Evolutionary conservation across 1,140 invertebrate genomes (phyloP), one percentile per base, ranked within the genome.

Genomic region (Drosophila mayri): DNA sequence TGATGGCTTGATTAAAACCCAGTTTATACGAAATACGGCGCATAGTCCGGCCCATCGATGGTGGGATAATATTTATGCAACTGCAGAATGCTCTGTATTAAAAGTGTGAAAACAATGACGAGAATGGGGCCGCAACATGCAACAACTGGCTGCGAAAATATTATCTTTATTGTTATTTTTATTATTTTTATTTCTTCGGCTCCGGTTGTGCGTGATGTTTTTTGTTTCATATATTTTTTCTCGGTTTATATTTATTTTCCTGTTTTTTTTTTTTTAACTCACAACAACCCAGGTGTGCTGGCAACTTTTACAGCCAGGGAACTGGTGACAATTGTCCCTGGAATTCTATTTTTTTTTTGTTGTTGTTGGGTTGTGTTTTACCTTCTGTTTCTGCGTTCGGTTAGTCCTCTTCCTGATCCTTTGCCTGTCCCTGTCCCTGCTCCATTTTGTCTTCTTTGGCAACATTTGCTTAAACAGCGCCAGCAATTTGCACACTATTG

Each of bases 401-500:
- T 62, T 65, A 64, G 38, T 66, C 43, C 65, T 54, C 20, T 54
- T 55, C 50, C 50, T 37, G 35, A 11, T 54, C 32, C 52, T 11
- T 22, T 41, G 57, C 65, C 47, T n/a, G 52, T 68, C 65, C 61
- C 62, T 37, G 25, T 25, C 25, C 25, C 25, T 25, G 25, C 79
- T 47, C 58, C 44, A 32, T 57, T 38, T 11, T 67, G 76, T 66
- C 68, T 66, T 74, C 68, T 68, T 67, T 66, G 54, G 62, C 72
- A 84, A 80, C 76, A 88, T 88, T 87, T 87, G 72, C 84, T 88
- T 87, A 88, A 87, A 90, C 84, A 88, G 80, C 68, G 76, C 43
- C 80, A 84, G 72, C 84, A 88, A 87, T 87, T 87, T 87, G 85
- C 84, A 84, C 84, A 84, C 84, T 76, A 88, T 87, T 83, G 83